Evolutionary conservation across 92 coral and sea anemone genomes (phyloP).

Genomic region (Blastomussa wellsi): DNA sequence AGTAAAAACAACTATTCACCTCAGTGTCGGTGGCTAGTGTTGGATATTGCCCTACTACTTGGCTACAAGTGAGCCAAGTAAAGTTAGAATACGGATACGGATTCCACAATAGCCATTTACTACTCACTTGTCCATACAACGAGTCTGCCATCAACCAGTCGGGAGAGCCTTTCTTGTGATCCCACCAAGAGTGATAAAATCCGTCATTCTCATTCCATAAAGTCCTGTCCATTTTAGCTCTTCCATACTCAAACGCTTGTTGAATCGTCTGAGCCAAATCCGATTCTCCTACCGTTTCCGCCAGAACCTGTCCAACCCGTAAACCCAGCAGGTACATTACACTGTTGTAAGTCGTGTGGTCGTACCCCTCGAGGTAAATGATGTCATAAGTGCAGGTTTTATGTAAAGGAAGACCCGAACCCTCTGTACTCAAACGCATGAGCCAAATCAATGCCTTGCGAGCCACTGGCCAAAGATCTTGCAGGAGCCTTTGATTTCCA

Average conservation of each 20-base stretch:
- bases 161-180: slow-evolving; percentile 68
- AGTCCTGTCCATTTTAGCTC: slow-evolving; percentile 42
- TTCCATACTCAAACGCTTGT: slow-evolving; percentile 52
- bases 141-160: slow-evolving; percentile 85
- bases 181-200: slow-evolving; percentile 91
- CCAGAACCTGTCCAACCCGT: slow-evolving; percentile 65
- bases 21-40: too few relatives aligned
- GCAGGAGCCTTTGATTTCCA: slow-evolving; percentile 62
- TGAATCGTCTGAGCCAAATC: slow-evolving; percentile 24
- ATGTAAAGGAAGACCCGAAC: slow-evolving; percentile 76
- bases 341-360: slow-evolving; percentile 79
- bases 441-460: slow-evolving; percentile 74
- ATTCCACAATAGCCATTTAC: background rate
- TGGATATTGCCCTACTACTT: too few relatives aligned
- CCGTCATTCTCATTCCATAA: slow-evolving; percentile 79
- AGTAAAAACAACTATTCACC: too few relatives aligned
- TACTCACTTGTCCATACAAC: slow-evolving; percentile 81
- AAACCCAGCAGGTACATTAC: slow-evolving; percentile 80
- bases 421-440: slow-evolving; percentile 58
- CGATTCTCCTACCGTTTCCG: slow-evolving; percentile 45
- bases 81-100: too few relatives aligned
- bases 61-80: too few relatives aligned
- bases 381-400: slow-evolving; percentile 86
- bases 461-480: slow-evolving; percentile 82
- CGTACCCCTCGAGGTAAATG: slow-evolving; percentile 70